These are phyloP conservation scores for Anastatus disparis DNA, from an alignment of 1,140 invertebrate genomes.

Conservation along the genomic window DNA sequence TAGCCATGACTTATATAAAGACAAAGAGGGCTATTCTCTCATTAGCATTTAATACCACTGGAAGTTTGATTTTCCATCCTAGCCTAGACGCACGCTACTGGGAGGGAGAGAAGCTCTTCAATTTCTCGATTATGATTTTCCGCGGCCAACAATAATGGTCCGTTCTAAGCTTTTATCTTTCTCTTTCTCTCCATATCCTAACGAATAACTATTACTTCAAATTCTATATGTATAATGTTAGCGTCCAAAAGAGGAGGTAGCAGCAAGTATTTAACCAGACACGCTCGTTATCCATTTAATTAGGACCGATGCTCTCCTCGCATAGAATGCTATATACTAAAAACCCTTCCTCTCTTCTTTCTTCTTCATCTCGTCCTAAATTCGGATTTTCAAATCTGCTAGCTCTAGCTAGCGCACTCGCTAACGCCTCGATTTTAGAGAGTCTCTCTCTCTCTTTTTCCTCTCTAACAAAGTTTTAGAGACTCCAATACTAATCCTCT, in stretches of 20 bases:
- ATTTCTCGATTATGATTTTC: slow-evolving; percentile 53
- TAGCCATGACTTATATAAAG: background rate
- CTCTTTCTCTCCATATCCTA: slow-evolving; percentile 35
- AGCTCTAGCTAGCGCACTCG: no score
- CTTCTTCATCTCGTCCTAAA: slow-evolving; percentile 27
- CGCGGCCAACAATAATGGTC: slow-evolving; percentile 42
- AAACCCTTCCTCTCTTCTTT: background rate
- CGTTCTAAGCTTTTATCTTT: slow-evolving; percentile 40
- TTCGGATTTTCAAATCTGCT: slow-evolving; percentile 41
- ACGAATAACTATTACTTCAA: slow-evolving; percentile 53
- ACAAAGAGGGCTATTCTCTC: slow-evolving; percentile 43
- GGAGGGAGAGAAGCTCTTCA: slow-evolving; percentile 43
- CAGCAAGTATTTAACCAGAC: no score
- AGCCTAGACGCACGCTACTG: background rate
- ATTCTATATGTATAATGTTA: slow-evolving; percentile 25
- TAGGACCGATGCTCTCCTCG: slow-evolving; percentile 31
- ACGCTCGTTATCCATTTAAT: slow-evolving; percentile 43
- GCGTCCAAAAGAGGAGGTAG: slow-evolving; percentile 33
- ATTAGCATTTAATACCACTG: slow-evolving; percentile 56
- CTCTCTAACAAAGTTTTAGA: slow-evolving; percentile 29
- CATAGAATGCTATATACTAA: no score
- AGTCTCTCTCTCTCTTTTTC: slow-evolving; percentile 14
- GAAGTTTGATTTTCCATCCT: slow-evolving; percentile 57
- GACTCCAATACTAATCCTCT: slow-evolving; percentile 15
- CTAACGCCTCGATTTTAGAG: no score